Evolutionary conservation across 2,113 vertebrate genomes (phyloP).

Genomic region (Caracal caracal): DNA sequence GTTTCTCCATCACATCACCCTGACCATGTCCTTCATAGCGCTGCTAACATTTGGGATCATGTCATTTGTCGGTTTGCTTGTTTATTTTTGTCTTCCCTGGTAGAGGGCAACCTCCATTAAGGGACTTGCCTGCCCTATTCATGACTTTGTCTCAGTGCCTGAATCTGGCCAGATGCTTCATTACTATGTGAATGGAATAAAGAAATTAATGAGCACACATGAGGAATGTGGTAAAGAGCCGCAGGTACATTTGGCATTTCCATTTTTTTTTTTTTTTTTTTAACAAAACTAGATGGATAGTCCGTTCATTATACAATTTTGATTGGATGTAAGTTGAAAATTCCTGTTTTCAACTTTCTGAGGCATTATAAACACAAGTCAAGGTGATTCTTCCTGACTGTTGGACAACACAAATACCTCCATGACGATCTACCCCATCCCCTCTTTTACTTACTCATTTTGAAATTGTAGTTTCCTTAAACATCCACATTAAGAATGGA

Average conservation of each 20-base stretch:
- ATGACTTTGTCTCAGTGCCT: neutral
- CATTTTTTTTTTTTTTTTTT: neutral
- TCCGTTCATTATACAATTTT: neutral
- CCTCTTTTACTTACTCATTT: neutral
- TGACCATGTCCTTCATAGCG: neutral
- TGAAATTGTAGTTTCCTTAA: neutral
- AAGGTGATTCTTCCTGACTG: neutral
- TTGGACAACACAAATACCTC: neutral
- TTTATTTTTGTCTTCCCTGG: neutral
- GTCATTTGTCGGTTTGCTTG: neutral
- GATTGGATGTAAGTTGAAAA: neutral
- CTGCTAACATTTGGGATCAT: neutral
- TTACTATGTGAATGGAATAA: neutral
- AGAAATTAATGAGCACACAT: neutral
- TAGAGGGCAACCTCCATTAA: neutral
- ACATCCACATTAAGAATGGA: neutral
- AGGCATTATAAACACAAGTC: neutral
- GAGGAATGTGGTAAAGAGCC: too few species aligned
- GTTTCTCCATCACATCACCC: neutral
- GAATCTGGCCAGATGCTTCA: neutral
- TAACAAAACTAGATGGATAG: neutral
- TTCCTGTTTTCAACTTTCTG: neutral
- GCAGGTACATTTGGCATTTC: neutral
- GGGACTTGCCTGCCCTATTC: neutral
- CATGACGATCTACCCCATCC: accelerated